Base-by-base conservation (phyloP, 2,888 invertebrate species). In the Lycophotia porphyrea region DNA sequence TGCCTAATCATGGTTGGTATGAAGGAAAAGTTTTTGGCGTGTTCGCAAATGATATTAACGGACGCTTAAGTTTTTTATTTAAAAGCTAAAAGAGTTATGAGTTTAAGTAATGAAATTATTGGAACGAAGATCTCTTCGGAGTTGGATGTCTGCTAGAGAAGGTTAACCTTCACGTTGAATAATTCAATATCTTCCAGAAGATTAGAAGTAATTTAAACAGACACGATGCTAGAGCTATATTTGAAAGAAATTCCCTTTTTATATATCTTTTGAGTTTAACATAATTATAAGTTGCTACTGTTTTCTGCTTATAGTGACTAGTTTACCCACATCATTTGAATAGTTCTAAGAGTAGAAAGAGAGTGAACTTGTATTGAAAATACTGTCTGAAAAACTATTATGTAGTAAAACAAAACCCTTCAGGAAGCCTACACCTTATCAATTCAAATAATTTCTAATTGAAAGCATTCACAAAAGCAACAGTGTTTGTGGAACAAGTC, bases 81-180 rank as follows among this genome's bases (percentile, higher is more conserved):
- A 76, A 82, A 88, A 81, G 80, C 76, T 79, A 79, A 86, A 88
- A 80, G 89, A 87, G 88, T 86, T 84, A 87, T 76, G 82, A 81
- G 83, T 85, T 85, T 84, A 86, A 88, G 88, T 89, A 89, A 90
- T 90, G 88, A 85, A 86, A 86, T 88, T 81, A 87, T 86, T 84
- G 79, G 74, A 74, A 80, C 60, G 65, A 80, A 71, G 80, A 74
- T 78, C 71, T 76, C 24, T 61, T 60, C 18, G 71, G 60, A 73
- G 68, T 65, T 76, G 69, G 24, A 68, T 44, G 65, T 76, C 60
- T 65, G 39, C 21, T 27, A 9, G 21, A 11, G 39, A 34, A 71
- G 70, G 60, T 27, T 72, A 39, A 44, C 69, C 18, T 70, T 84
- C 42, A 47, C 55, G n/a, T 58, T 82, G 24, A 61, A 60, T 85